Evolutionary conservation across 2,113 vertebrate species (phyloP).

Genomic region (Serilophus lunatus): DNA sequence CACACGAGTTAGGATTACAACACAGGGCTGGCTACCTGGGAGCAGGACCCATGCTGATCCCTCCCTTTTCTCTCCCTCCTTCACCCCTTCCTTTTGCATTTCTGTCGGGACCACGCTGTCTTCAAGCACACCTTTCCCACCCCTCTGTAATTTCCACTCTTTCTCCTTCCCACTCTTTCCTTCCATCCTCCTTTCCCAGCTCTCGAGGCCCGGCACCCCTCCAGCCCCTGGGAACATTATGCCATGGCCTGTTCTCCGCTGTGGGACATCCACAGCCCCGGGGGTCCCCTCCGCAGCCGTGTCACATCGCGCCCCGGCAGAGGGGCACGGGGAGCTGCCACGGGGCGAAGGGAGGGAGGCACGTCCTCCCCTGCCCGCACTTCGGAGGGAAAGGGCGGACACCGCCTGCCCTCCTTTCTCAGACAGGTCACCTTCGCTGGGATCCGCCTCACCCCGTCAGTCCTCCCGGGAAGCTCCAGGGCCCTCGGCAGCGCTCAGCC

Average conservation of each 20-base stretch:
- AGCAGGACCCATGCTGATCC: neutral
- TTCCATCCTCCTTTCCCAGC: neutral
- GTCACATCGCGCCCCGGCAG: neutral
- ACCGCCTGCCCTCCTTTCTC: fast-evolving
- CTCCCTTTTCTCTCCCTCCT: neutral
- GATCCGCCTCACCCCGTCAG: neutral
- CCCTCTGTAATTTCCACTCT: neutral
- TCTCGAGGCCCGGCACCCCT: neutral
- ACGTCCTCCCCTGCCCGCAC: neutral
- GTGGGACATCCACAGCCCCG: too few species aligned
- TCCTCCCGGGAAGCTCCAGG: neutral
- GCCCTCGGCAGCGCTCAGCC: neutral
- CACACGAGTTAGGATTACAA: neutral
- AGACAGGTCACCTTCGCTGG: neutral
- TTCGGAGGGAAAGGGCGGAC: neutral
- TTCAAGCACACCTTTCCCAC: neutral
- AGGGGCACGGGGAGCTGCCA: fast-evolving
- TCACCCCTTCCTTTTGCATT: neutral
- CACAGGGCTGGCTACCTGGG: neutral
- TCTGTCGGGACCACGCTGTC: fast-evolving
- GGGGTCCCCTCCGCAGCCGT: neutral
- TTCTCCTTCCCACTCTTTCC: neutral
- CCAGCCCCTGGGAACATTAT: neutral
- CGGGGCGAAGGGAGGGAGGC: neutral
- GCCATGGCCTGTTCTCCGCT: fast-evolving